phyloP scores from a whole-genome alignment of 1,140 invertebrate genomes.

The Camponotus vicinus region DNA sequence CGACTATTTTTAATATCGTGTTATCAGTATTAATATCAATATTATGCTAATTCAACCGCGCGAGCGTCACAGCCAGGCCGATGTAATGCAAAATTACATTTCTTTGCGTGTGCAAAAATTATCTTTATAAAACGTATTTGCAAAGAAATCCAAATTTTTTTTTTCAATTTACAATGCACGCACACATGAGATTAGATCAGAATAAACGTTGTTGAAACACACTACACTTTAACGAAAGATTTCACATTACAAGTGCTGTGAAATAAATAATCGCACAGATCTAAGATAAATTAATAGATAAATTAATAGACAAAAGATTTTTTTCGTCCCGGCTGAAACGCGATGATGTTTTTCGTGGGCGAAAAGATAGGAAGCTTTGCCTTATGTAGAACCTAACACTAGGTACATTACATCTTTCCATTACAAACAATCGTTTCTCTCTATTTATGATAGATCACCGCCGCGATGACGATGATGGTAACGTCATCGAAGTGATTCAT shows the following conservation, averaged over 20 bases:
- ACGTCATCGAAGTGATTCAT: constrained; percentile 60
- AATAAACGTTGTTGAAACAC: neutral
- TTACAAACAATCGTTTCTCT: constrained; percentile 54
- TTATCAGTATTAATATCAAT: constrained; percentile 48
- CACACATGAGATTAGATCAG: neutral
- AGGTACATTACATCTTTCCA: constrained; percentile 35
- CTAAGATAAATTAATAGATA: neutral
- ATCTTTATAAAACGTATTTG: constrained; percentile 52
- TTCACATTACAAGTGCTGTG: neutral
- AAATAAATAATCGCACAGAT: neutral
- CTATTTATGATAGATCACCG: constrained; percentile 45
- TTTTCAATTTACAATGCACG: neutral
- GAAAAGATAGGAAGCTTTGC: constrained; percentile 52
- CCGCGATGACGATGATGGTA: constrained; percentile 32
- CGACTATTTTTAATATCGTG: constrained; percentile 37
- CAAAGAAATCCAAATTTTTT: constrained; percentile 10
- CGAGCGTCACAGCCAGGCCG: neutral
- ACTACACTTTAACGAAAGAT: neutral
- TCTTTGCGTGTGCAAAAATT: constrained; percentile 49
- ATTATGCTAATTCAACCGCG: constrained; percentile 36
- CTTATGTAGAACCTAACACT: constrained; percentile 55
- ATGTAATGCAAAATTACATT: constrained; percentile 34
- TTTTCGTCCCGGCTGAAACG: constrained; percentile 27
- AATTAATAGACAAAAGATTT: neutral
- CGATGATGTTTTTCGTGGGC: constrained; percentile 22